Evolutionary conservation across 2,797 vertebrate species (phyloP), one percentile per base, ranked within the genome.

Genomic region (Poeciliopsis paucimaculata): DNA sequence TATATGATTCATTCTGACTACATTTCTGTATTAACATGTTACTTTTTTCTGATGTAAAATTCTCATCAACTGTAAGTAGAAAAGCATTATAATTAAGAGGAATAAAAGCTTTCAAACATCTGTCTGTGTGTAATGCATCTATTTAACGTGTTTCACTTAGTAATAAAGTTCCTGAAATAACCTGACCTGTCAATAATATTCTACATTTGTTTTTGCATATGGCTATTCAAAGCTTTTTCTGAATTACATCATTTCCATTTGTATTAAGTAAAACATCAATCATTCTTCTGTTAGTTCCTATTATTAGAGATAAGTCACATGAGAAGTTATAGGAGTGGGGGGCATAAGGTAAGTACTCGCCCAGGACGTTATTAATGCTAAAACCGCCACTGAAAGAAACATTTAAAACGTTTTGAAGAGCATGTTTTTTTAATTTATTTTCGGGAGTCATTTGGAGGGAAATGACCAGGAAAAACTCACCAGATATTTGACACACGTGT

Each of bases 401-500:
- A 45, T 2, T 41, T 43, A 6, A 26, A 11, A n/a, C 6, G 26
- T 26, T 43, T n/a, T 70, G 12, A 43, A 70, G 23, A 13, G 26
- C 5, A n/a, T 45, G 12, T n/a, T 70, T 70, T 43, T 31, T 9
- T 34, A 34, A 34, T 34, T 34, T 3, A 20, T 4, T 26, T 16
- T 47, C 5, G 15, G 0, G 36, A 45, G 18, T 72, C 18, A 57
- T 60, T 76, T 55, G 16, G 43, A 62, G 9, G 34, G 1, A 77
- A 66, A 78, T 9, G 62, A 55, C 1, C 23, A 36, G 2, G n/a
- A 45, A 6, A 57, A 72, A 91, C 96, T 97, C 95, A 97, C 97
- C 96, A 3, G 95, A 95, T 31, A 84, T 93, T 80, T 91, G 96
- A 77, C 97, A 97, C 31, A 90, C 91, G 0, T 78, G 72, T 0